Percentiles rank a stretch among this genome's conserved stretches.
These are phyloP conservation scores for Macrophya alboannulata DNA, from an alignment of 2,888 invertebrate species.

Conservation along the genomic window DNA sequence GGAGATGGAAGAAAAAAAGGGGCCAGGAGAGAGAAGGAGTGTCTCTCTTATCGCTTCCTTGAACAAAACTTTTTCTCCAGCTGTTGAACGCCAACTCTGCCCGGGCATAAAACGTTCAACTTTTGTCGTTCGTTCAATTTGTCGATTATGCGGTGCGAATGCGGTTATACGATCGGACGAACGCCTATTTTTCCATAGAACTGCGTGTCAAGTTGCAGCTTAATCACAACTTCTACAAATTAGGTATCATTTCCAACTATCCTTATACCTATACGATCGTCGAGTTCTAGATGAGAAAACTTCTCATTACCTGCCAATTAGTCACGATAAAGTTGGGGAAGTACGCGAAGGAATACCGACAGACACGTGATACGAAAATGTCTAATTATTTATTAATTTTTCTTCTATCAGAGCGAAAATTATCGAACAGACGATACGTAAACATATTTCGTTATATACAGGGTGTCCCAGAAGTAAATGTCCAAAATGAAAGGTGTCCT, in stretches of 20 bases:
- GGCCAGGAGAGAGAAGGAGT: constrained; percentile 7
- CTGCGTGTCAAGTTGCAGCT: constrained; percentile 25
- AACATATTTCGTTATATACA: too few relatives aligned
- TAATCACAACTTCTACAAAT: constrained; percentile 29
- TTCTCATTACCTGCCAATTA: constrained; percentile 43
- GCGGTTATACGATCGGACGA: background rate
- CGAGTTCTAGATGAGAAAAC: background rate
- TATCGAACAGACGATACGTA: background rate
- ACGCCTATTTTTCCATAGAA: background rate
- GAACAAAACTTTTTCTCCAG: constrained; percentile 41
- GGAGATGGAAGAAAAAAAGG: background rate
- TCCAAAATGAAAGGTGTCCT: too few relatives aligned
- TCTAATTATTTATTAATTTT: background rate
- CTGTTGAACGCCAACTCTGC: constrained; percentile 43
- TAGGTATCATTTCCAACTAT: constrained; percentile 34
- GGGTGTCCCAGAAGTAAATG: too few relatives aligned
- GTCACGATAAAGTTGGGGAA: background rate
- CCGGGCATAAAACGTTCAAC: constrained; percentile 30
- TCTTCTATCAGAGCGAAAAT: background rate
- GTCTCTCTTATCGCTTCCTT: constrained; percentile 49
- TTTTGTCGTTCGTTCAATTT: constrained; percentile 37
- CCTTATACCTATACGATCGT: background rate
- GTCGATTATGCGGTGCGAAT: constrained; percentile 31
- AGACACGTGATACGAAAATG: background rate
- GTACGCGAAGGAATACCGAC: background rate